These are phyloP conservation scores for Chrysotoxum bicinctum DNA, from an alignment of 2,888 invertebrate species.

Conservation along the genomic window DNA sequence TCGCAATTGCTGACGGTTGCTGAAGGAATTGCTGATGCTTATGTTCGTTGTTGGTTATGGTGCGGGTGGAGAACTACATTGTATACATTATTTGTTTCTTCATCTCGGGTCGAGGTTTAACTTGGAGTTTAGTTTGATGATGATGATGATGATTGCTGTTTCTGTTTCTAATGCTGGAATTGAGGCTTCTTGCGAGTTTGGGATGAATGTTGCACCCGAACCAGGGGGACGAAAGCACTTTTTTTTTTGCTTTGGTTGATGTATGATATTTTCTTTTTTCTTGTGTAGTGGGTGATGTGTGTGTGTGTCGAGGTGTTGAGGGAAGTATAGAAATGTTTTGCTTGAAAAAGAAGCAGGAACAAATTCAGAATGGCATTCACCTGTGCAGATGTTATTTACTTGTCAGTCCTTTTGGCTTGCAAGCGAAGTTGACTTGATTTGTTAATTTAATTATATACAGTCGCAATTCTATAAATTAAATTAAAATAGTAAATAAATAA, in stretches of 20 bases:
- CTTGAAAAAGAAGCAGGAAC: background rate
- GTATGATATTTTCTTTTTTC: background rate
- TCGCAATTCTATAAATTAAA: background rate
- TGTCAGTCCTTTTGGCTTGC: background rate
- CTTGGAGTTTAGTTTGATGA: slow-evolving; percentile 26
- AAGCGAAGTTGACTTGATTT: slow-evolving; percentile 27
- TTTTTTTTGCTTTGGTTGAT: slow-evolving; percentile 35
- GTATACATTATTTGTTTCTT: slow-evolving; percentile 5
- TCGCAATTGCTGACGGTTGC: background rate
- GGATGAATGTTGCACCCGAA: slow-evolving; percentile 40
- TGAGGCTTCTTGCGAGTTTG: background rate
- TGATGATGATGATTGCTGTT: slow-evolving; percentile 36
- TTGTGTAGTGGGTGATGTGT: slow-evolving; percentile 25
- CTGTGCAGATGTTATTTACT: slow-evolving; percentile 50
- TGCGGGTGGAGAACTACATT: slow-evolving; percentile 30
- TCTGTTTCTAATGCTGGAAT: slow-evolving; percentile 48
- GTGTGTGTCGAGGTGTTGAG: background rate
- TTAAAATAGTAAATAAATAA: background rate
- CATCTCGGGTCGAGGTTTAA: background rate
- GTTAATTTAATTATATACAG: slow-evolving; percentile 47
- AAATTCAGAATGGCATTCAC: slow-evolving; percentile 59
- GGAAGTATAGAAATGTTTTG: background rate
- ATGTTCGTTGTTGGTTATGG: slow-evolving; percentile 12
- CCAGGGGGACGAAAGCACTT: slow-evolving; percentile 43
- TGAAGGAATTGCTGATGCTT: slow-evolving; percentile 4